Conservation (phyloP, 2,888 invertebrate species). For the Dicranocentrus wangi region DNA sequence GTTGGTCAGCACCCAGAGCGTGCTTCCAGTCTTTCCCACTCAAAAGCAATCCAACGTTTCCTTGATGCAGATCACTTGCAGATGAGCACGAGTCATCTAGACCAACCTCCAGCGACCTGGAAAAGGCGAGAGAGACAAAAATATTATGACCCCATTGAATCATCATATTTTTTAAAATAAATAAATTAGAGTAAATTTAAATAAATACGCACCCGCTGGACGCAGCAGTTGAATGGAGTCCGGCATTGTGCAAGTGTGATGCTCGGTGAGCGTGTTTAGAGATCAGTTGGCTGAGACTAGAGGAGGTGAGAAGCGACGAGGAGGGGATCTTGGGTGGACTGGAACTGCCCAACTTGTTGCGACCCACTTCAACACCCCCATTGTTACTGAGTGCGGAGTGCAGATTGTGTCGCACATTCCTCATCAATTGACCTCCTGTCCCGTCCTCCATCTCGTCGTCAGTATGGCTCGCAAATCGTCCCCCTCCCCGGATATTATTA, state of each 20-base stretch:
- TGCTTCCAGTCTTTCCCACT: slow-evolving; percentile 44
- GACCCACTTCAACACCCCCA: slow-evolving; percentile 58
- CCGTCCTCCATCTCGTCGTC: slow-evolving; percentile 45
- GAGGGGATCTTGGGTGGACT: slow-evolving; percentile 72
- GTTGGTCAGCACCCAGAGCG: slow-evolving; percentile 26
- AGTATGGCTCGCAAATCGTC: background rate
- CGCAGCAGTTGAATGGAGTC: no score
- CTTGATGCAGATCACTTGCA: background rate
- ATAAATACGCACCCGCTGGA: no score
- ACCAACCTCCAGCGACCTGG: slow-evolving; percentile 25
- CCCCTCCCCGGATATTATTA: no score
- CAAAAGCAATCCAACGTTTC: background rate
- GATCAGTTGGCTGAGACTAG: slow-evolving; percentile 72
- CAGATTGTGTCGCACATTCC: background rate
- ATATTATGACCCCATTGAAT: no score
- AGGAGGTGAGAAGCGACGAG: slow-evolving; percentile 75
- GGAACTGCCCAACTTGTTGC: slow-evolving; percentile 42
- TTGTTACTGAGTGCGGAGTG: slow-evolving; percentile 13
- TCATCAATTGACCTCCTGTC: slow-evolving; percentile 14
- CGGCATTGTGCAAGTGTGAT: background rate
- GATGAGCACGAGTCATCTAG: slow-evolving; percentile 27
- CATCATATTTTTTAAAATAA: no score
- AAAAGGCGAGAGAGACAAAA: background rate
- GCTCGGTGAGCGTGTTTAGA: slow-evolving; percentile 59
- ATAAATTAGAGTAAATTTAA: no score